These are phyloP conservation scores for Myzus persicae DNA, from an alignment of 1,140 invertebrate species.

Conservation along the genomic window DNA sequence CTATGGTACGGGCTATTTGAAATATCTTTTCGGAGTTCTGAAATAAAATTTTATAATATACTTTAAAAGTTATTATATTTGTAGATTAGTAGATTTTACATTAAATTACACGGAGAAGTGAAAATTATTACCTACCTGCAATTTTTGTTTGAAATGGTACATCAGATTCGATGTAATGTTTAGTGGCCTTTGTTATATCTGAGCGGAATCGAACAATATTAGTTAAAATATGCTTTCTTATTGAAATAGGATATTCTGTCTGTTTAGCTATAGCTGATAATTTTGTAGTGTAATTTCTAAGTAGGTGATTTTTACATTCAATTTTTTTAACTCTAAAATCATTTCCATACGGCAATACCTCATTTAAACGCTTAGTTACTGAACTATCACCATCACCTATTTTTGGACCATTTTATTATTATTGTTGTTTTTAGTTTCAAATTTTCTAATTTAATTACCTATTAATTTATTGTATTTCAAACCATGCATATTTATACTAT, in stretches of 20 bases:
- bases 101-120: no score
- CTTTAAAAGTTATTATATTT: neutral
- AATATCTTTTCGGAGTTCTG: neutral
- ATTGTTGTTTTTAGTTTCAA: neutral
- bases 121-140: no score
- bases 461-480: conserved; percentile 63
- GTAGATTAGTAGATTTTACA: no score
- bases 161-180: neutral
- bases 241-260: neutral
- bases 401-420: neutral
- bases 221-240: neutral
- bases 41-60: conserved; percentile 46
- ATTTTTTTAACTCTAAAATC: conserved; percentile 17
- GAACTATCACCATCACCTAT: neutral
- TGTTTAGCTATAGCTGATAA: neutral
- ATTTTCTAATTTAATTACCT: conserved; percentile 58
- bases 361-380: no score
- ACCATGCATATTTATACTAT: conserved; percentile 62
- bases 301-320: conserved; percentile 9
- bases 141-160: no score
- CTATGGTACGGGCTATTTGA: conserved; percentile 2
- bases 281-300: neutral
- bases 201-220: neutral
- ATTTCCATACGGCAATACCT: conserved; percentile 11
- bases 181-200: neutral